Conservation (phyloP, 1,140 invertebrate species). For the Luehdorfia chinensis region DNA sequence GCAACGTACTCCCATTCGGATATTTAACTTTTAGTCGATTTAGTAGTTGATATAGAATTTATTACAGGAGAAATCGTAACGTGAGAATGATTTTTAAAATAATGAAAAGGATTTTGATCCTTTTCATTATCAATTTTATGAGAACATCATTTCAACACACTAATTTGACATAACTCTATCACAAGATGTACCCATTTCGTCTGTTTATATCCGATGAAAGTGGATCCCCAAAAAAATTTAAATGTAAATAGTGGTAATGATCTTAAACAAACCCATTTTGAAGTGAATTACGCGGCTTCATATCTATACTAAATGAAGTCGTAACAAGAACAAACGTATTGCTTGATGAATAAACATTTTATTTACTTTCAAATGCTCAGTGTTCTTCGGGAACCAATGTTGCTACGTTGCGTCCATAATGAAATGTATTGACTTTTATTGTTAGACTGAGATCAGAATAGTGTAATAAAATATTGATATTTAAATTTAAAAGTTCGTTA, state of each 20-base stretch:
- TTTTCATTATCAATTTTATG: too few species aligned
- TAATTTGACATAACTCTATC: too few species aligned
- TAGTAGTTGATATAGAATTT: too few species aligned
- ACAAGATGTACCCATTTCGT: too few species aligned
- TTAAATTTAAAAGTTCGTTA: conserved; percentile 9
- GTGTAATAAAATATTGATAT: conserved; percentile 6
- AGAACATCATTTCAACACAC: too few species aligned
- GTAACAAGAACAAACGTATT: conserved; percentile 27
- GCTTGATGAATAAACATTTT: conserved; percentile 37
- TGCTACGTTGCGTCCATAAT: conserved; percentile 3
- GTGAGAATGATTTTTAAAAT: too few species aligned
- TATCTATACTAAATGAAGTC: conserved; percentile 28
- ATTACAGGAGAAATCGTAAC: too few species aligned
- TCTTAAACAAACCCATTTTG: conserved; percentile 18
- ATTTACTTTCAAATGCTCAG: conserved; percentile 16
- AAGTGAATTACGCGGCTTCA: conserved; percentile 19
- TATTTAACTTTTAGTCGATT: too few species aligned
- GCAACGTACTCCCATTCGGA: too few species aligned
- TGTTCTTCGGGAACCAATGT: neutral
- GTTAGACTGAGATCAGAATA: neutral
- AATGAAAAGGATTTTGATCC: too few species aligned
- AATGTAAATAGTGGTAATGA: conserved; percentile 23
- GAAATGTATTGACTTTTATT: conserved; percentile 11
- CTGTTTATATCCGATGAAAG: too few species aligned
- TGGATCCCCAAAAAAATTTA: conserved; percentile 23